Evolutionary conservation across 2,888 invertebrate species (phyloP).

Genomic region (Caenorhabditis panamensis): DNA sequence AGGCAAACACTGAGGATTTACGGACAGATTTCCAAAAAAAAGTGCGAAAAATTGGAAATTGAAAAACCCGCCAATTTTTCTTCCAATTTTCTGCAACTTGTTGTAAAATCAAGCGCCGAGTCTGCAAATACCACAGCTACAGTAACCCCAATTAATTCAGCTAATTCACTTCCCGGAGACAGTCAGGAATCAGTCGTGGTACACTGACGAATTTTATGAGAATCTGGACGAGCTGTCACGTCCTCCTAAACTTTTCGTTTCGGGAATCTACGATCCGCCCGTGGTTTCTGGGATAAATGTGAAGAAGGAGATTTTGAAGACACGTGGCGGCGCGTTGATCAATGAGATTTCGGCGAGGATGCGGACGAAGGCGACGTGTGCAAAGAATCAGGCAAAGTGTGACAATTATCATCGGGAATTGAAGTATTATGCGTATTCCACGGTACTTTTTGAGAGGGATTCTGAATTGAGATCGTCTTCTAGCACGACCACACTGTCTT

Average conservation of each 20-base stretch:
- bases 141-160: too few species aligned
- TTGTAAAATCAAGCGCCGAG: too few species aligned
- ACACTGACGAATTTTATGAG: slow-evolving; percentile 27
- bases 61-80: too few species aligned
- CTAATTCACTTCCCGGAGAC: slow-evolving; percentile 40
- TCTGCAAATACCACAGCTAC: too few species aligned
- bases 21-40: too few species aligned
- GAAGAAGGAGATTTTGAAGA: slow-evolving; percentile 35
- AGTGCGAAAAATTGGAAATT: neutral
- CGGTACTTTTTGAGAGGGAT: slow-evolving; percentile 9
- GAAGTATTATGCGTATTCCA: slow-evolving; percentile 49
- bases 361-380: slow-evolving; percentile 38
- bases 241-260: slow-evolving; percentile 23
- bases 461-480: neutral
- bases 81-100: neutral
- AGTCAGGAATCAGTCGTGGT: slow-evolving; percentile 35
- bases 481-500: slow-evolving; percentile 50
- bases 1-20: neutral
- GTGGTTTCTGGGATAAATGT: slow-evolving; percentile 45
- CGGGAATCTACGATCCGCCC: slow-evolving; percentile 51
- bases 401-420: slow-evolving; percentile 22
- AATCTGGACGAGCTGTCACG: slow-evolving; percentile 24
- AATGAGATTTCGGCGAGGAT: slow-evolving; percentile 50
- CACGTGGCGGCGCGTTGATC: slow-evolving; percentile 37
- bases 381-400: slow-evolving; percentile 21